Evolutionary conservation across 2,113 vertebrate genomes (phyloP), one percentile per base, ranked within the genome.

Genomic region (Aldabrachelys gigantea): DNA sequence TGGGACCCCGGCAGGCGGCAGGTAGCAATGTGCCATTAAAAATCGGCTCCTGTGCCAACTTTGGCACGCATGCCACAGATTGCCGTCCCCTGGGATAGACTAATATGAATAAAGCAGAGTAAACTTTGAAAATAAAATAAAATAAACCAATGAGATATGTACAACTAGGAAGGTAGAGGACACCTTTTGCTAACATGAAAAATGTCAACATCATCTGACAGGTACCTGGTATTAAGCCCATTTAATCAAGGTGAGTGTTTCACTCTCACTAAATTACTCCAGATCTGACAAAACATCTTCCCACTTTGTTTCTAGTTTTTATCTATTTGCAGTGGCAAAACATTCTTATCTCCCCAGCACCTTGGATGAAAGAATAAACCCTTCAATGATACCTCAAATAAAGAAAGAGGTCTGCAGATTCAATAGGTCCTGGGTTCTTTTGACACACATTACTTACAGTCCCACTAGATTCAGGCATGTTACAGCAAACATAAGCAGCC

Each of bases 71-170:
- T 49, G 47, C 10, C 47, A 3, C 47, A 49, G 47, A 49, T 49
- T 49, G 47, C 9, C 47, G 47, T 10, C 47, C 47, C 47, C 47
- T 49, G 47, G 47, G 10, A 10, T 10, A 85, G 80, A 9, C 4
- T 3, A 29, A 78, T 81, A 75, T 57, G 10, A 31, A 65, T 49
- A 31, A 0, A 88, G 49, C 8, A 47, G 4, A 85, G 8, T 79
- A 44, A 24, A 44, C 52, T 80, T 8, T 10, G 1, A 24, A 41
- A 25, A 35, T 1, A 24, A 41, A 31, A 31, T 59, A 82, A 6
- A 5, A 0, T 56, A 59, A 57, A 3, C 44, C 14, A 76, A 35
- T 50, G 5, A 10, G 1, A 29, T 1, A 38, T 65, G 47, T 52
- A 4, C 25, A 56, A 5, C 25, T 35, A 11, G 50, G 76, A 69